A percentile compares a stretch with the other conserved stretches of the same genome.
Conservation (phyloP, 1,140 invertebrate species). For the Matsumurasca onukii region DNA sequence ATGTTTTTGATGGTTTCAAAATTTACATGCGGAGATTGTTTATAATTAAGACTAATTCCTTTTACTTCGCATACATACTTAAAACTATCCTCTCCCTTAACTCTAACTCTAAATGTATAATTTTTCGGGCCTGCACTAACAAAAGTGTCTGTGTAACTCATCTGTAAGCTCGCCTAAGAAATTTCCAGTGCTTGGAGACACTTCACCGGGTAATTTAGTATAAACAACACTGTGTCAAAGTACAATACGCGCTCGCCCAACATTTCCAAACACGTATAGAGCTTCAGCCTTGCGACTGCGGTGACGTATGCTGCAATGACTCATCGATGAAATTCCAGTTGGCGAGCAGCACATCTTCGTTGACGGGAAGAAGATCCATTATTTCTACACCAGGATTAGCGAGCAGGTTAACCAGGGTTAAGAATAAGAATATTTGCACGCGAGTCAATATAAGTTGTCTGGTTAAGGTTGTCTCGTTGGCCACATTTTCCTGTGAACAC, state of each 20-base stretch:
- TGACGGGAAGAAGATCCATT: constrained; percentile 21
- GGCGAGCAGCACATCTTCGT: constrained; percentile 32
- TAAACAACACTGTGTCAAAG: constrained; percentile 49
- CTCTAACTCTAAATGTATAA: constrained; percentile 37
- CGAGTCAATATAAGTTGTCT: too few relatives aligned
- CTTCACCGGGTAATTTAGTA: constrained; percentile 28
- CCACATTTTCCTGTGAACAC: constrained; percentile 3
- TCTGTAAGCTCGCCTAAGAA: constrained; percentile 46
- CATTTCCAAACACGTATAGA: constrained; percentile 47
- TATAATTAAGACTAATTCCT: constrained; percentile 38
- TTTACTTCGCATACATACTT: constrained; percentile 38
- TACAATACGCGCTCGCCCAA: constrained; percentile 46
- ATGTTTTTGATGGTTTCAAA: constrained; percentile 39
- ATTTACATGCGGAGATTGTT: constrained; percentile 29
- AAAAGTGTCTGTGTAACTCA: constrained; percentile 42
- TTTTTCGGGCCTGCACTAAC: constrained; percentile 44
- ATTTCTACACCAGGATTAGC: not conserved
- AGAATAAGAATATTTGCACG: too few relatives aligned
- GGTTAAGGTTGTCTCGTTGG: not conserved
- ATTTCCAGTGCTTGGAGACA: constrained; percentile 38
- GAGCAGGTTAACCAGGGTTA: too few relatives aligned
- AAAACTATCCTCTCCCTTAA: constrained; percentile 9
- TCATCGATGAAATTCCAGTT: constrained; percentile 40
- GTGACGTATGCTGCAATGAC: constrained; percentile 47
- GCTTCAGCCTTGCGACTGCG: constrained; percentile 47